A percentile compares a stretch with the other conserved stretches of the same genome.
phyloP scores from a whole-genome alignment of 1,140 invertebrate genomes.

The Pollicipes pollicipes region DNA sequence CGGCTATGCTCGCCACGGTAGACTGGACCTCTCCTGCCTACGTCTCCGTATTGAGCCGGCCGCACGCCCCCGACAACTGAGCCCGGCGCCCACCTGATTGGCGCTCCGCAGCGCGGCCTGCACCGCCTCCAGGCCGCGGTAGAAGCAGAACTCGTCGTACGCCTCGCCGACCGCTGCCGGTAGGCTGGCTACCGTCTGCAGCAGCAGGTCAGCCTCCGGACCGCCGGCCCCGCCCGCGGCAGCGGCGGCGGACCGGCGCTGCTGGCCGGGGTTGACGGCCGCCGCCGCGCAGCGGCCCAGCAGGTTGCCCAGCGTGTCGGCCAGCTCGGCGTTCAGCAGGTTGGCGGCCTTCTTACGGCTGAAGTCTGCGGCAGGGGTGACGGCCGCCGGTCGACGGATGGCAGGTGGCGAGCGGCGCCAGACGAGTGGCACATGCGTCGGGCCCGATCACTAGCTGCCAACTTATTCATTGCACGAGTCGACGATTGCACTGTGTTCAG shows the following conservation, averaged over 20 bases:
- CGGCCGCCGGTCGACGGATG: too few relatives aligned
- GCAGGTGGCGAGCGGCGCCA: too few relatives aligned
- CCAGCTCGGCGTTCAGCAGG: slow-evolving; percentile 74
- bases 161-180: slow-evolving; percentile 39
- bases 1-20: too few relatives aligned
- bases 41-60: too few relatives aligned
- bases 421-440: too few relatives aligned
- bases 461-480: too few relatives aligned
- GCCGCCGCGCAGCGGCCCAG: slow-evolving; percentile 56
- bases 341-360: slow-evolving; percentile 53
- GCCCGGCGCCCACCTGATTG: slow-evolving; percentile 38
- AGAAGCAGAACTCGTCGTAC: slow-evolving; percentile 63
- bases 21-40: too few relatives aligned
- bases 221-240: slow-evolving; percentile 22
- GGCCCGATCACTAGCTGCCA: too few relatives aligned
- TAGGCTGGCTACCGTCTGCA: slow-evolving; percentile 35
- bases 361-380: slow-evolving; percentile 45
- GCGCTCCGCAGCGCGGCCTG: slow-evolving; percentile 51
- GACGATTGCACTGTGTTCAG: too few relatives aligned
- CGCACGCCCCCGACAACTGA: too few relatives aligned
- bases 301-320: slow-evolving; percentile 82
- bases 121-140: slow-evolving; percentile 58
- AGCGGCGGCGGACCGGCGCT: slow-evolving; percentile 28
- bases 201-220: slow-evolving; percentile 32
- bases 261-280: slow-evolving; percentile 54